Percentiles rank a stretch among this genome's conserved stretches.
Evolutionary conservation across 2,113 vertebrate species (phyloP).

Genomic region (Drymodes brunneopygia): DNA sequence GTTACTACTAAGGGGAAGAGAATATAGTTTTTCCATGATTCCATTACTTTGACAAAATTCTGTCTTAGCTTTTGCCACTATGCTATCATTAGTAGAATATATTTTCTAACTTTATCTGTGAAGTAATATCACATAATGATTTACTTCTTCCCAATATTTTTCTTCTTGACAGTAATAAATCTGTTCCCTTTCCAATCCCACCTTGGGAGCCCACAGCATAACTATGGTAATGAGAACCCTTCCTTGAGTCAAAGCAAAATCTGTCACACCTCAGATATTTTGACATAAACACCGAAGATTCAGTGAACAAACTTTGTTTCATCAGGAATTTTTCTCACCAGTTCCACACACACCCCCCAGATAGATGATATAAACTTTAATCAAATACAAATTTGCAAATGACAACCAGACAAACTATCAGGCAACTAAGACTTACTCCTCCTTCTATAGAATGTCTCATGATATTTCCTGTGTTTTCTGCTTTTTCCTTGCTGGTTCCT

Average conservation of each 20-base stretch:
- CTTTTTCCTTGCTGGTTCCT: background rate
- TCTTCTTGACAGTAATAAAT: background rate
- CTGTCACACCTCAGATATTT: background rate
- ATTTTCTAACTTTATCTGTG: background rate
- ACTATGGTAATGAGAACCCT: background rate
- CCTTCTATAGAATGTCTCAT: background rate
- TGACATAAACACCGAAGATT: background rate
- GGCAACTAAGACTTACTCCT: background rate
- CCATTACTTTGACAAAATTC: background rate
- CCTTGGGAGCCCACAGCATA: background rate
- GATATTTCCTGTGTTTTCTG: background rate
- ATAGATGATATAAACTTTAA: background rate
- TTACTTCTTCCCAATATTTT: background rate
- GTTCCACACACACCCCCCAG: background rate
- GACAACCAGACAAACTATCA: background rate
- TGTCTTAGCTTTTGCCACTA: background rate
- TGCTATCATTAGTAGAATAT: background rate
- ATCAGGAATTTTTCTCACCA: background rate
- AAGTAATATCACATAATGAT: background rate
- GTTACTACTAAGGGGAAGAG: background rate
- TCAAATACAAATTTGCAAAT: background rate
- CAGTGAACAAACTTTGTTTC: background rate
- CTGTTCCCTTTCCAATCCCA: background rate
- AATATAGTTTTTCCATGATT: background rate
- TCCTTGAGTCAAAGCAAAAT: background rate